These are phyloP conservation scores for Dendrolimus kikuchii DNA, from an alignment of 1,140 invertebrate genomes.

Conservation along the genomic window DNA sequence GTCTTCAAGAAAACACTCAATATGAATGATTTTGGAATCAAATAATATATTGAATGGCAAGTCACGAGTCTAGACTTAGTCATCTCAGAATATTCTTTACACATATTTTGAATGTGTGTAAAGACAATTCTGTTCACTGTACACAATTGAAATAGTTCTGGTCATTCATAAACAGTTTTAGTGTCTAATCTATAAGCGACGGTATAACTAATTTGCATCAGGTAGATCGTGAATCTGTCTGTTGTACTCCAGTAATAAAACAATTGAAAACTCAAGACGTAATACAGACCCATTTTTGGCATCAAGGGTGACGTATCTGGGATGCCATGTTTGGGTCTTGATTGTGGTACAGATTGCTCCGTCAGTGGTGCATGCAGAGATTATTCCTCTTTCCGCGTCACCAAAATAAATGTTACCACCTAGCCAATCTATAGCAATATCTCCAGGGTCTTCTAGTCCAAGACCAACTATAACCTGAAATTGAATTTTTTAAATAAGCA, in stretches of 20 bases:
- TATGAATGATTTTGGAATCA: too few relatives aligned
- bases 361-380: slow-evolving; percentile 81
- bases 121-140: too few relatives aligned
- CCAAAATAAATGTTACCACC: slow-evolving; percentile 87
- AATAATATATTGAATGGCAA: too few relatives aligned
- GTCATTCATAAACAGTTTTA: too few relatives aligned
- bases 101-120: too few relatives aligned
- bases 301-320: slow-evolving; percentile 76
- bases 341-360: slow-evolving; percentile 77
- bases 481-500: background rate
- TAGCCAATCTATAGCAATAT: slow-evolving; percentile 87
- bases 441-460: slow-evolving; percentile 82
- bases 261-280: background rate
- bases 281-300: slow-evolving; percentile 73
- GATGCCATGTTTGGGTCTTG: slow-evolving; percentile 71
- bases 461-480: slow-evolving; percentile 71
- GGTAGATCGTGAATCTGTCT: too few relatives aligned
- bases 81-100: too few relatives aligned
- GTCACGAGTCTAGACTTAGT: too few relatives aligned
- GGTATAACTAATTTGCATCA: too few relatives aligned
- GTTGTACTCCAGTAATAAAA: background rate
- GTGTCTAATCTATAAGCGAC: too few relatives aligned
- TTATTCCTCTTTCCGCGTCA: slow-evolving; percentile 79
- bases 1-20: too few relatives aligned
- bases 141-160: too few relatives aligned